Base-by-base conservation (phyloP, 2,888 invertebrate genomes). In the Agrotis clavis region DNA sequence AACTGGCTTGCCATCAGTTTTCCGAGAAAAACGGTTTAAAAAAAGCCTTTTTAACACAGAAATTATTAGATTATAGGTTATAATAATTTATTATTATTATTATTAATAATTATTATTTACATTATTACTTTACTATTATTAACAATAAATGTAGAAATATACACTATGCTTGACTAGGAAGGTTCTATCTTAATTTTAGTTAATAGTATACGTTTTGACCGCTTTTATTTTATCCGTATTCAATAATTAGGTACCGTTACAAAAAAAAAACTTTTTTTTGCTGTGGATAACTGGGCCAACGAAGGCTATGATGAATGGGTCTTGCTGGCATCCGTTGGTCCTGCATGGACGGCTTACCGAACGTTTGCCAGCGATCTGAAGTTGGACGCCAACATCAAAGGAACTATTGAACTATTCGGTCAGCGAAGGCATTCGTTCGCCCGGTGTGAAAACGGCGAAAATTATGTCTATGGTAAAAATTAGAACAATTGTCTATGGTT, bases 121-220 rank as follows among this genome's bases (percentile, higher is more conserved):
- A 84, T 68, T 60, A 19, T 56, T 67, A 54, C 30, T 47, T 67
- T 41, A 41, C n/a, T 82, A 77, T 62, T 81, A 82, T 80, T 86
- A 84, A 86, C 73, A 78, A 47, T 82, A 68, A 72, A 75, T 69
- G 76, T 83, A 85, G 50, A 71, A 86, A 86, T 86, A 51, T 86
- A 86, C 86, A 86, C 70, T 80, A 82, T 78, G 25, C 69, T 78
- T 86, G 85, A 86, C 85, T 86, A 86, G 85, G 53, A 82, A 53
- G 19, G 54, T 74, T 41, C 70, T 70, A 85, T 69, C 76, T 79
- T 83, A 80, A 19, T 63, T 48, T 60, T 78, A 69, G 21, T 61
- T 78, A 75, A 54, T 79, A 83, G 83, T 86, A 85, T 86, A 80
- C 80, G 51, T 69, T 61, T 19, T 25, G 45, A 76, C 47, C 64